phyloP scores from a whole-genome alignment of 2,113 vertebrate genomes.

The Actenoides lindsayi region DNA sequence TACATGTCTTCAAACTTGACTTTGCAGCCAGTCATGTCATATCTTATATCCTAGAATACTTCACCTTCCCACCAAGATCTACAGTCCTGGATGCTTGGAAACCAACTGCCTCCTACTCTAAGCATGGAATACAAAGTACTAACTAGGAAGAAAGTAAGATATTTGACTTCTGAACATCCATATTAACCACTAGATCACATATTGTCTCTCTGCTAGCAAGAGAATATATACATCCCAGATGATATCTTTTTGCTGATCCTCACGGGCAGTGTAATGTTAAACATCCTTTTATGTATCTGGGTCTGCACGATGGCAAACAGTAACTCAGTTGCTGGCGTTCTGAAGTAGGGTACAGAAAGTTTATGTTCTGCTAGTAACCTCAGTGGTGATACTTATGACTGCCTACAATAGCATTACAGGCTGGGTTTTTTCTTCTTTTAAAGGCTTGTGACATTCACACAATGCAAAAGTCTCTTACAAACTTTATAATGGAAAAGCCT shows the following conservation, averaged over 20 bases:
- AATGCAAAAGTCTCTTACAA: background rate
- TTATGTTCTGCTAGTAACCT: background rate
- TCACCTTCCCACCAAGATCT: background rate
- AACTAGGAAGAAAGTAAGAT: background rate
- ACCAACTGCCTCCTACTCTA: background rate
- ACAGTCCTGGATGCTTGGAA: background rate
- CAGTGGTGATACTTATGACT: background rate
- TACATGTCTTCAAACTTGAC: background rate
- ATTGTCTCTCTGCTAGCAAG: background rate
- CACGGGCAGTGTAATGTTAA: background rate
- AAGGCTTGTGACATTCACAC: background rate
- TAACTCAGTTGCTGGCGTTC: background rate
- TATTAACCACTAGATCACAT: background rate
- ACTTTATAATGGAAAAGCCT: background rate
- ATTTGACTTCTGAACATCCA: background rate
- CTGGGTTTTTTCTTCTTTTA: background rate
- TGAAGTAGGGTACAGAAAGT: background rate
- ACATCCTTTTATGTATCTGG: background rate
- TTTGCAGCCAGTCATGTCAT: background rate
- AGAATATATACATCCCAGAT: background rate
- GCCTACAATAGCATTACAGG: background rate
- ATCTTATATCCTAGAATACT: background rate
- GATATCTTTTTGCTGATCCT: background rate
- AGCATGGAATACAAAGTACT: background rate
- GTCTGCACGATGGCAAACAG: background rate